Evolutionary conservation across 2,113 vertebrate species (phyloP), one percentile per base, ranked within the genome.

Genomic region (Hydropotes inermis): DNA sequence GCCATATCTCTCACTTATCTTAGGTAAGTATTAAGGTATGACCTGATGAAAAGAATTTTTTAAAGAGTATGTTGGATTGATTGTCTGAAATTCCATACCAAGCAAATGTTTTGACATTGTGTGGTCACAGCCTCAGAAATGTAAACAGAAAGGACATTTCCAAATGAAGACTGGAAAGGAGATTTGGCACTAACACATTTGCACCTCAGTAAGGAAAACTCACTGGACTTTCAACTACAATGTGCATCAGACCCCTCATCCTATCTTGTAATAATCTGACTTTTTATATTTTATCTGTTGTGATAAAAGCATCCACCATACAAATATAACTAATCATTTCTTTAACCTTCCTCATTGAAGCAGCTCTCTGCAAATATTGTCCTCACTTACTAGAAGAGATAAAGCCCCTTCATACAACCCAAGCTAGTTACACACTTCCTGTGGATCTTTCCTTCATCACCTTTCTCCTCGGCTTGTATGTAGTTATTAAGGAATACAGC

Each of bases 311-410:
- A 70, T 28, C 57, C 2, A 90, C 27, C 64, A 78, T 36, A 70
- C 27, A 90, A 81, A 43, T 55, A 28, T 43, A 30, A 17, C 78
- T 57, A 70, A 30, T 84, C 10, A 52, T 76, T 70, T 91, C 54
- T 97, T 92, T 89, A 97, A 89, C 30, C 43, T 91, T 55, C 60
- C 90, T 93, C 47, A 43, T 2, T 90, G 95, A 91, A 64, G 45
- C 30, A 92, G 52, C 33, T 78, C 39, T 89, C 57, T 81, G 36
- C 67, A 92, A 70, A 81, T 23, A 67, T 95, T 78, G 61, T 8
- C 57, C 55, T 78, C 27, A n/a, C 30, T 54, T 74, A 43, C 10
- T 86, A 17, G 16, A 81, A 89, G 85, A 86, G 17, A 76, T 8
- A 33, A 33, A 0, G 12, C 28, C 17, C 16, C 47, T 89, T 95